Evolutionary conservation across 2,888 invertebrate genomes (phyloP), one percentile per base, ranked within the genome.

Genomic region (Branchellion lobata): DNA sequence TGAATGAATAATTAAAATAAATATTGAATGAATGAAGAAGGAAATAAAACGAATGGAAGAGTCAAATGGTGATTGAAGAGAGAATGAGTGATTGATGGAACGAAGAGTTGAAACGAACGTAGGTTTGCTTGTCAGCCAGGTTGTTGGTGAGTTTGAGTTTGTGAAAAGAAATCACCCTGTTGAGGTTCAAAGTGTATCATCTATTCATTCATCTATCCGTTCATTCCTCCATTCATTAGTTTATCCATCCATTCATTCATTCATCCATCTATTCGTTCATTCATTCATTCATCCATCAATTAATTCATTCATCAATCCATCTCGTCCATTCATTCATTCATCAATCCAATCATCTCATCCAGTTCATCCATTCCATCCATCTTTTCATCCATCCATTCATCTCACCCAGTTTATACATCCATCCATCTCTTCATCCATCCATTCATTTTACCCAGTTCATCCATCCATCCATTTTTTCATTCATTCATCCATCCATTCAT

Each of bases 71-170:
- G n/a, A n/a, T n/a, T n/a, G n/a, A 47, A 47, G 8, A 47, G n/a
- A n/a, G n/a, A n/a, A n/a, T n/a, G n/a, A n/a, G n/a, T n/a, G n/a
- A n/a, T n/a, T n/a, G n/a, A n/a, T n/a, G n/a, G n/a, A n/a, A n/a
- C n/a, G n/a, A n/a, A n/a, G n/a, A n/a, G n/a, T n/a, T n/a, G 24
- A 18, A 24, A 18, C 61, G 3, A 57, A 72, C 72, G 36, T 34
- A 72, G 24, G 40, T 27, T 29, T 47, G 72, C 29, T 72, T 72
- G 40, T 72, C 72, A 0, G 72, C 36, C 24, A 72, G 18, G 21
- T 72, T 72, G n/a, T 72, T 72, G n/a, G 72, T 72, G n/a, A 72
- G 34, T n/a, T 72, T 72, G 72, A 72, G 72, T 47, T 72, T 72
- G 72, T 72, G 72, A 36, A 40, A 72, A 36, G 72, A 72, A 36